Evolutionary conservation across 1,140 invertebrate species (phyloP).

Genomic region (Lasioglossum baleicum): DNA sequence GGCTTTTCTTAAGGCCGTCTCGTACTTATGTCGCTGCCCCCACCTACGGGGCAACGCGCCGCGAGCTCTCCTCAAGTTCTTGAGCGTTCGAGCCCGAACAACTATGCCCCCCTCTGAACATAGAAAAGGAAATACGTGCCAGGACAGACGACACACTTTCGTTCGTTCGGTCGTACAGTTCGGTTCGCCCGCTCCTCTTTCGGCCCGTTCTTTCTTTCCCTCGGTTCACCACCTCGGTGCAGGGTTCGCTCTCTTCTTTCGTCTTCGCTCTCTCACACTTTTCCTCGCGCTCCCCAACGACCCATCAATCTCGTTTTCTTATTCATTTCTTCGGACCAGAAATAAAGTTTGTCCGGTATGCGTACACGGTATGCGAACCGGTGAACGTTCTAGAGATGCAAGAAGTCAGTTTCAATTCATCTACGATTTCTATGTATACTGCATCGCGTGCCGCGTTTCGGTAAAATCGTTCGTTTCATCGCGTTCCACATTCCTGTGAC

Average conservation of each 20-base stretch:
- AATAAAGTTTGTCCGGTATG: too few species aligned
- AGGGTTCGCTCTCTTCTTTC: not conserved
- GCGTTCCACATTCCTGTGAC: too few species aligned
- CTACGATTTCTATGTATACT: too few species aligned
- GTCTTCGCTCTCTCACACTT: not conserved
- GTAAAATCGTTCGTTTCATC: too few species aligned
- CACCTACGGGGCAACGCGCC: conserved; percentile 57
- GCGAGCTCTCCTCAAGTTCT: conserved; percentile 34
- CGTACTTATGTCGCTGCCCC: conserved; percentile 75
- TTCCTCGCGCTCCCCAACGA: not conserved
- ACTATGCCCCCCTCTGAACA: conserved; percentile 48
- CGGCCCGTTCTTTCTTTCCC: not conserved
- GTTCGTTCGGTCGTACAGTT: conserved; percentile 19
- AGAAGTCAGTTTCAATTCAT: too few species aligned
- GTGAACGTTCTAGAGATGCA: too few species aligned
- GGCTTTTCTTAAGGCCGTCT: conserved; percentile 76
- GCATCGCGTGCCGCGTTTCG: too few species aligned
- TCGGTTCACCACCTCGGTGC: too few species aligned
- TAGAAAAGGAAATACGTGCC: conserved; percentile 46
- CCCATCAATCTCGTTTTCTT: too few species aligned
- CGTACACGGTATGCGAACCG: too few species aligned
- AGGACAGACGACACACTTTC: conserved; percentile 60
- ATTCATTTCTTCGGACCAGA: too few species aligned
- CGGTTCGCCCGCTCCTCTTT: conserved; percentile 5
- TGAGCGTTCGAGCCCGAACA: conserved; percentile 36